Evolutionary conservation across 2,888 invertebrate species (phyloP).

Genomic region (Flexamia atlantica): DNA sequence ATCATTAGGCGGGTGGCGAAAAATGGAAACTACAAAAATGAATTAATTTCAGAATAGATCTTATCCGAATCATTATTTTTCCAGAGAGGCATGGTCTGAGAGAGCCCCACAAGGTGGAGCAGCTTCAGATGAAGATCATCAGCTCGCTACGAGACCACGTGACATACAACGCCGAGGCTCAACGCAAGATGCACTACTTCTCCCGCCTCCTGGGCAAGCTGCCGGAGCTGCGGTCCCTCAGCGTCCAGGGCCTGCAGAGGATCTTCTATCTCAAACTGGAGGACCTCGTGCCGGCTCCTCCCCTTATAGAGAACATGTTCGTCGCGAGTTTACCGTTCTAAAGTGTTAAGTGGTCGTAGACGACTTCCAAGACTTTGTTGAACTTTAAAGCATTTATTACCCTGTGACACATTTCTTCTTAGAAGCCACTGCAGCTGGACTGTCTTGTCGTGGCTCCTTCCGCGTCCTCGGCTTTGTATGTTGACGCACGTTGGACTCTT

Average conservation of each 20-base stretch:
- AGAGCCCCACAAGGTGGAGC: conserved; percentile 95
- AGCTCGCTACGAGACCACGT: conserved; percentile 97
- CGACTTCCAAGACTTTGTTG: conserved; percentile 32
- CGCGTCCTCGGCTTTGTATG: conserved; percentile 36
- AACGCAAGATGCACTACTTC: conserved; percentile 95
- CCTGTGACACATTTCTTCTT: conserved; percentile 14
- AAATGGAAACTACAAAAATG: too few relatives aligned
- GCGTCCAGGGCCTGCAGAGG: conserved; percentile 95
- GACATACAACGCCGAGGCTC: conserved; percentile 93
- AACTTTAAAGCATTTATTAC: conserved; percentile 32
- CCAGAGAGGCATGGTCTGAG: conserved; percentile 95
- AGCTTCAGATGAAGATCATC: conserved; percentile 97
- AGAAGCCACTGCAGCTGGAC: conserved; percentile 43
- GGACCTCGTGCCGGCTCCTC: conserved; percentile 94
- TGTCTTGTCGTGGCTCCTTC: conserved; percentile 40
- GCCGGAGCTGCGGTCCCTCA: conserved; percentile 94
- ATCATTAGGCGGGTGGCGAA: too few relatives aligned
- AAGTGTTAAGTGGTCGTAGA: conserved; percentile 46
- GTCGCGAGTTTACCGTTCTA: conserved; percentile 96
- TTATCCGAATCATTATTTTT: too few relatives aligned
- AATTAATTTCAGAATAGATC: too few relatives aligned
- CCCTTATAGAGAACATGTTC: conserved; percentile 97
- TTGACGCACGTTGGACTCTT: conserved; percentile 42
- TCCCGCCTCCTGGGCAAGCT: conserved; percentile 94
- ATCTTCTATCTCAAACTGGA: conserved; percentile 96